phyloP scores from a whole-genome alignment of 1,140 invertebrate species.

The Lasaia peninsularis region DNA sequence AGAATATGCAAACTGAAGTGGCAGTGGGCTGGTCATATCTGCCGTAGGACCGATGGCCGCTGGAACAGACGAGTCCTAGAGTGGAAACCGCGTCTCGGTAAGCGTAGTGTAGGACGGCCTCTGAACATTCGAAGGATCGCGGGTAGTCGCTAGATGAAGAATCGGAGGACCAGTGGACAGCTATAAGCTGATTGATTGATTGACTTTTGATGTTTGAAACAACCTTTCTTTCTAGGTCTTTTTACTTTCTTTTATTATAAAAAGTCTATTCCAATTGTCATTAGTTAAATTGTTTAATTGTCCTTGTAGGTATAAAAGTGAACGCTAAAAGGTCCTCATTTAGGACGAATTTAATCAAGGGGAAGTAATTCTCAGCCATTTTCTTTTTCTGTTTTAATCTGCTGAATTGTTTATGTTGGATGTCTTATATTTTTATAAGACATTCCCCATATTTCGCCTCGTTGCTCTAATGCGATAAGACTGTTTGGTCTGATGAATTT shows the following conservation, averaged over 20 bases:
- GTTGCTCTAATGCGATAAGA: conserved; percentile 8
- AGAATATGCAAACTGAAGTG: too few relatives aligned
- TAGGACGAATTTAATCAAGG: neutral
- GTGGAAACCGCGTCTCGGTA: too few relatives aligned
- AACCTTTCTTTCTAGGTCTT: neutral
- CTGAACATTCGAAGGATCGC: too few relatives aligned
- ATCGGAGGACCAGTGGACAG: too few relatives aligned
- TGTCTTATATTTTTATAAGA: conserved; percentile 8
- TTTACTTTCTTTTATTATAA: neutral
- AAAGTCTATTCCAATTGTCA: neutral
- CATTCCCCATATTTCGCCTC: conserved; percentile 3
- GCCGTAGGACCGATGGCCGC: too few relatives aligned
- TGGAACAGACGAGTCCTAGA: too few relatives aligned
- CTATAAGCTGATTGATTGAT: too few relatives aligned
- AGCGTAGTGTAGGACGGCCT: too few relatives aligned
- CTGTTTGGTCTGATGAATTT: neutral
- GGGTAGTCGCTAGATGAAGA: too few relatives aligned
- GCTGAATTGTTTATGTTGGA: neutral
- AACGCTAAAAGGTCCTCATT: neutral
- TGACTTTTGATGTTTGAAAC: too few relatives aligned
- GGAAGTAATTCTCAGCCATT: neutral
- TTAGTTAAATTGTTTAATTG: neutral
- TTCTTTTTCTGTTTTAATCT: conserved; percentile 9
- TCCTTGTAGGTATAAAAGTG: neutral
- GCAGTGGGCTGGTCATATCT: too few relatives aligned